A percentile compares a stretch with the other conserved stretches of the same genome.
Evolutionary conservation across 2,113 vertebrate genomes (phyloP).

Genomic region (Tiliqua scincoides): DNA sequence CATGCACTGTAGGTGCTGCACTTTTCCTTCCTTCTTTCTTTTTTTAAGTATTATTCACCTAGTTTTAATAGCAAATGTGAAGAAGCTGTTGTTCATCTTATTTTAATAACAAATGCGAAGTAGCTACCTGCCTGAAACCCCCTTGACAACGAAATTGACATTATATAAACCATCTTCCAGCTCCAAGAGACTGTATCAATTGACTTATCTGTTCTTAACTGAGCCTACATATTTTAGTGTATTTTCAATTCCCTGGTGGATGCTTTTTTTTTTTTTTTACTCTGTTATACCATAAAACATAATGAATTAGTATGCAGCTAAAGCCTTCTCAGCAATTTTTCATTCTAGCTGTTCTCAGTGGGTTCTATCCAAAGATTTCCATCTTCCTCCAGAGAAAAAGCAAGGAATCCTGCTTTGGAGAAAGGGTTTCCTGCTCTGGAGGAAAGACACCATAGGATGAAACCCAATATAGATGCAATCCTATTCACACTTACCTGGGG

Average conservation of each 20-base stretch:
- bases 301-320: not conserved
- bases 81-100: not conserved
- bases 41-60: not conserved
- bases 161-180: not conserved
- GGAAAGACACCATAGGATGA: too few relatives aligned
- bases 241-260: not conserved
- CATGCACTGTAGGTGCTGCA: not conserved
- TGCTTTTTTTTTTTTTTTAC: not conserved
- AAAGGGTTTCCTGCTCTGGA: too few relatives aligned
- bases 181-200: not conserved
- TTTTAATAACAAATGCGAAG: not conserved
- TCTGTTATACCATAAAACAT: not conserved
- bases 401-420: too few relatives aligned
- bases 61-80: not conserved
- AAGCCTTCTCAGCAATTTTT: slow-evolving; percentile 20
- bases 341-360: not conserved
- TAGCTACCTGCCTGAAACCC: not conserved
- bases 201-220: not conserved
- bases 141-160: not conserved
- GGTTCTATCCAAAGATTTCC: not conserved
- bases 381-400: too few relatives aligned
- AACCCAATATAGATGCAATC: too few relatives aligned
- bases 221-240: not conserved
- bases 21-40: too few relatives aligned
- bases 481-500: too few relatives aligned